Evolutionary conservation across 1,140 invertebrate species (phyloP).

Genomic region (Anastrepha obliqua): DNA sequence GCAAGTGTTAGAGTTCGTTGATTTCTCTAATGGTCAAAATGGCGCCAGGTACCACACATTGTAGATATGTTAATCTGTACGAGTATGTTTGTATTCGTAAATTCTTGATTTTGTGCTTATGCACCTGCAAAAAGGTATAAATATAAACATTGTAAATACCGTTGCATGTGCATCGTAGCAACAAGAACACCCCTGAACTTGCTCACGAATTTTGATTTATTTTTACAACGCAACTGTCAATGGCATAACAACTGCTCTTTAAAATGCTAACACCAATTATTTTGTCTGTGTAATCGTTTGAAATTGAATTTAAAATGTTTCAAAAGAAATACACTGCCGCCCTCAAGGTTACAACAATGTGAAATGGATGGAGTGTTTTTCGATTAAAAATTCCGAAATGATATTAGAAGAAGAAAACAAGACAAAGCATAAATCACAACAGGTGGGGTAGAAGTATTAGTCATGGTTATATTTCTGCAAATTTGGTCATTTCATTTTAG

Average conservation of each 20-base stretch:
- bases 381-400: too few species aligned
- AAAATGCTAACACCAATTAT: too few species aligned
- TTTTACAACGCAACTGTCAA: slow-evolving; percentile 9
- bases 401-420: too few species aligned
- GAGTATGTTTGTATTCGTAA: too few species aligned
- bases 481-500: too few species aligned
- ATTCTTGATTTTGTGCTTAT: neutral
- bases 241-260: neutral
- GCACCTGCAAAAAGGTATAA: neutral
- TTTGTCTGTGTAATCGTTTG: neutral
- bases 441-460: too few species aligned
- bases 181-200: neutral
- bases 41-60: neutral
- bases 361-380: neutral
- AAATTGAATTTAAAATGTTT: neutral
- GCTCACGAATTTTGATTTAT: slow-evolving; percentile 23
- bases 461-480: too few species aligned
- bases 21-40: neutral
- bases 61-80: too few species aligned
- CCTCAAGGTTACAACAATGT: slow-evolving; percentile 12
- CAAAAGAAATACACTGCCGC: too few species aligned
- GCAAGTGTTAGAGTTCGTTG: neutral
- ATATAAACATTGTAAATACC: neutral
- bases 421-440: too few species aligned
- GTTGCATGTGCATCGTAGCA: neutral